Percentiles rank a stretch among this genome's conserved stretches.
Conservation (phyloP, 2,888 invertebrate genomes). For the Ophioninae sp. region DNA sequence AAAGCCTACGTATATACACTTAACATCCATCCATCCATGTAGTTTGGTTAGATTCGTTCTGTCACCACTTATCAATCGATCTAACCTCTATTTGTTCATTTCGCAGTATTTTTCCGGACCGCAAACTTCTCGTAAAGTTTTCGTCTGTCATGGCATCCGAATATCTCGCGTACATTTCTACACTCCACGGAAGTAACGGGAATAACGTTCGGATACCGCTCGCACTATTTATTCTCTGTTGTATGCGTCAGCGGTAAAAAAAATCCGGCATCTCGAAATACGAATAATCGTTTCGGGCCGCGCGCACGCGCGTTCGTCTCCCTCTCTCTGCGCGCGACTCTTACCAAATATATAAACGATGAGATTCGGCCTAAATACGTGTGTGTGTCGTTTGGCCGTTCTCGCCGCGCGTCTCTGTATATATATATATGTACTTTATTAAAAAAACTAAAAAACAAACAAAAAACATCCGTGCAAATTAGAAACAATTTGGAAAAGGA, state of each 20-base stretch:
- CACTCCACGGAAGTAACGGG: not conserved
- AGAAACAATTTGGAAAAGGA: not conserved
- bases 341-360: slow-evolving; percentile 34
- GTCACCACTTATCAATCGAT: not conserved
- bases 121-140: not conserved
- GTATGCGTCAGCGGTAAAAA: not conserved
- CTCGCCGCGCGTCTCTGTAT: slow-evolving; percentile 59
- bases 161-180: not conserved
- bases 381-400: slow-evolving; percentile 70
- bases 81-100: not conserved
- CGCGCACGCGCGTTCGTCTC: not conserved
- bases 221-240: not conserved
- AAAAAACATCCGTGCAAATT: slow-evolving; percentile 9
- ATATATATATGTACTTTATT: slow-evolving; percentile 42
- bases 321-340: not conserved
- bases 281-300: not conserved
- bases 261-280: not conserved
- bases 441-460: slow-evolving; percentile 35
- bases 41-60: not conserved
- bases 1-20: not conserved
- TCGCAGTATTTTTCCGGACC: not conserved
- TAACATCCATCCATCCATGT: not conserved
- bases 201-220: not conserved
- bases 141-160: not conserved
- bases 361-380: slow-evolving; percentile 72